phyloP scores from a whole-genome alignment of 2,797 vertebrate genomes.

The Chrysocyon brachyurus region DNA sequence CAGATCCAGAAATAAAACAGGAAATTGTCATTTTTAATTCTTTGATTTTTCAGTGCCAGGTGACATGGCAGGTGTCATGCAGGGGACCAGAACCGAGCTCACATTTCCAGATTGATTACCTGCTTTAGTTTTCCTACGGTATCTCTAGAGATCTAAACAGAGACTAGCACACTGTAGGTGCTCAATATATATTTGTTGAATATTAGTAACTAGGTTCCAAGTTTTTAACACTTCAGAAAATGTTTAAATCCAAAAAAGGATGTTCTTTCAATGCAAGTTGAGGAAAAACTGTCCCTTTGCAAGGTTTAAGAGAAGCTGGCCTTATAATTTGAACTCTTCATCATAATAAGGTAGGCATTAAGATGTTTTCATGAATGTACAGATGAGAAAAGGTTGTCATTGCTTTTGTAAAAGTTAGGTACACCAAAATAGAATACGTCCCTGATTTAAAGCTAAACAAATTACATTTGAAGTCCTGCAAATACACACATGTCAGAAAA shows the following conservation, averaged over 20 bases:
- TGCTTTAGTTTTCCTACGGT: neutral
- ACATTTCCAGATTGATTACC: neutral
- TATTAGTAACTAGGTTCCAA: neutral
- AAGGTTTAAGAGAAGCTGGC: neutral
- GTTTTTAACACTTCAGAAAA: neutral
- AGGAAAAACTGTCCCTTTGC: neutral
- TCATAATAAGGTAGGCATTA: neutral
- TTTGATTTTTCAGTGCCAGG: neutral
- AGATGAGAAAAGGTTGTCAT: neutral
- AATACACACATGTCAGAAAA: neutral
- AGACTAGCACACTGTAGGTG: neutral
- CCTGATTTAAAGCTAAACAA: conserved; percentile 28
- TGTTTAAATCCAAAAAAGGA: neutral
- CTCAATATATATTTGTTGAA: neutral
- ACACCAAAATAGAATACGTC: neutral
- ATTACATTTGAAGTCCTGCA: neutral
- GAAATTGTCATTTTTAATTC: neutral
- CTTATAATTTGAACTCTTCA: neutral
- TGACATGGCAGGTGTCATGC: neutral
- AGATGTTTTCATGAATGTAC: neutral
- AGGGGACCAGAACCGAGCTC: neutral
- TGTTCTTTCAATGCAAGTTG: neutral
- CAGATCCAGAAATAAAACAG: neutral
- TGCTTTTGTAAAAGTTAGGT: conserved; percentile 10
- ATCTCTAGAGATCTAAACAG: neutral